Conservation (phyloP, 2,797 vertebrate genomes). For the Lateolabrax maculatus region DNA sequence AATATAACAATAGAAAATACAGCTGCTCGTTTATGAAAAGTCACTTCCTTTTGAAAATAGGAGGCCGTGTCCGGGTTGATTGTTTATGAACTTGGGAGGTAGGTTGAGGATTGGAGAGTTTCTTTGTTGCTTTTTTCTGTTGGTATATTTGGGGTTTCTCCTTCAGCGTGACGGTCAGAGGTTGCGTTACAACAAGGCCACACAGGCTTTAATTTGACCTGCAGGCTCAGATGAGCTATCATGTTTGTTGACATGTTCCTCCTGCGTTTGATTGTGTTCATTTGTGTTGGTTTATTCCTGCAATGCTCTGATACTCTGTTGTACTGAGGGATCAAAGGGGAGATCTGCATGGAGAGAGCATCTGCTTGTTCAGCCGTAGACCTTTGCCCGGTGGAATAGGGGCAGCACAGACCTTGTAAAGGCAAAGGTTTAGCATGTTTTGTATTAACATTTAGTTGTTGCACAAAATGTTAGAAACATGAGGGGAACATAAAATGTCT, state of each 20-base stretch:
- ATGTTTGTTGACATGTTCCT: conserved; percentile 74
- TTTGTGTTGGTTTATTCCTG: conserved; percentile 66
- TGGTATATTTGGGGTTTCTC: conserved; percentile 77
- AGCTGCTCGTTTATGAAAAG: conserved; percentile 64
- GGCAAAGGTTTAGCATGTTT: background rate
- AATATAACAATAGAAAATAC: conserved; percentile 63
- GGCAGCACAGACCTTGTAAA: background rate
- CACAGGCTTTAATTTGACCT: conserved; percentile 63
- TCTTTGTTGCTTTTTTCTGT: conserved; percentile 63
- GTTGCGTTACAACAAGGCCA: conserved; percentile 61
- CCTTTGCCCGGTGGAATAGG: background rate
- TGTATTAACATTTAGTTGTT: too few relatives aligned
- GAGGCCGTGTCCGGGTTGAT: conserved; percentile 42
- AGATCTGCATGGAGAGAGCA: background rate
- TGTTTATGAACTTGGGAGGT: conserved; percentile 61
- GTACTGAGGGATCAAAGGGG: conserved; percentile 43
- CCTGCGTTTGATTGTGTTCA: conserved; percentile 69
- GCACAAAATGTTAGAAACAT: background rate
- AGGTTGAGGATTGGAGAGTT: conserved; percentile 30
- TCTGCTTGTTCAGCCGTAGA: conserved; percentile 2
- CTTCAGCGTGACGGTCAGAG: conserved; percentile 67
- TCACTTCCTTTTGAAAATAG: conserved; percentile 64
- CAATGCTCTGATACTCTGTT: conserved; percentile 62
- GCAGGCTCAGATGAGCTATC: conserved; percentile 43
- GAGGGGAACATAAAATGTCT: too few relatives aligned